Base-by-base conservation (phyloP, 2,113 vertebrate genomes). In the Uria lomvia region DNA sequence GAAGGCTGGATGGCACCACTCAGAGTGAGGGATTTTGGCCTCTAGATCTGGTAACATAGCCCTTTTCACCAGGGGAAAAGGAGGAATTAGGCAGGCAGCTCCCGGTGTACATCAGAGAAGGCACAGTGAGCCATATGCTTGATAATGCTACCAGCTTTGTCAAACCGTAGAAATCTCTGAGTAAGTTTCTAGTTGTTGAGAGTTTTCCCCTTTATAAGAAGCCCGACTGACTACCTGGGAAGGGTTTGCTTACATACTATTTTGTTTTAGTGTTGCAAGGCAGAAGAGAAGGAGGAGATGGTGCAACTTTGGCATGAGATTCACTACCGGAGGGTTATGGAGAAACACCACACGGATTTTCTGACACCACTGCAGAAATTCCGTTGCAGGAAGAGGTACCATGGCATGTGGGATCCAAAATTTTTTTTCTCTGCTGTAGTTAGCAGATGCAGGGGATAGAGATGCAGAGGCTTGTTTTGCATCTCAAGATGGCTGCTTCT, bases 241-340 rank as follows among this genome's bases (percentile, higher is more conserved):
- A 24, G 62, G 15, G 13, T 34, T 71, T 76, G 32, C 65, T 97
- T 50, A 96, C 16, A 1, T n/a, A 9, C 19, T 23, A 4, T 70
- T 90, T 70, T 52, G 62, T 63, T 56, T 56, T 78, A 98, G 98
- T 38, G 11, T 15, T 97, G 97, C 74, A 83, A 80, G 52, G 95
- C 92, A n/a, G 87, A 95, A 8, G 97, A 97, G 45, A 97, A 96
- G 53, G 52, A 84, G n/a, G 92, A 98, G n/a, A 77, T 98, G 90
- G 92, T 98, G 60, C 76, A 92, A 29, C 97, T 97, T 50, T 98
- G 98, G 98, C 94, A 98, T 11, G 95, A 98, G 91, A 92, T 98
- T 87, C 98, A 98, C 73, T 98, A 98, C 79, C 36, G 0, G 19
- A 86, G 94, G 59, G 6, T 32, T 40, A 98, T 96, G 97, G 89